Percentiles rank a stretch among this genome's conserved stretches.
phyloP scores from a whole-genome alignment of 2,113 vertebrate species.

The Brachyhypopomus gauderio region DNA sequence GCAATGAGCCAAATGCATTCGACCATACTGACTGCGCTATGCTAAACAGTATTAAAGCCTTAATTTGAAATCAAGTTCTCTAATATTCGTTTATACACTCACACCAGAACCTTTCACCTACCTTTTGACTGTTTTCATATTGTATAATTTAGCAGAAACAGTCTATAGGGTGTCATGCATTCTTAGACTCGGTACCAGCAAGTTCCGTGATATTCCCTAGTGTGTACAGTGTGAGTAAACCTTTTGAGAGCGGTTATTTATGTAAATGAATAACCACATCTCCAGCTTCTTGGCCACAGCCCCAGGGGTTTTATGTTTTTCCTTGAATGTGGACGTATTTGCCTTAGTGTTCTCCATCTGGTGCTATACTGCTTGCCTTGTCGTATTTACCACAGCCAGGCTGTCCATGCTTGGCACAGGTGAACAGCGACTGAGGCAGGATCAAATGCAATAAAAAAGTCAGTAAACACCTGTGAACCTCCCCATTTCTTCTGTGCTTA shows the following conservation, averaged over 20 bases:
- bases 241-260: conserved; percentile 37
- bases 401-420: conserved; percentile 19
- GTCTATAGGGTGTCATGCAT: neutral
- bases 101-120: neutral
- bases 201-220: conserved; percentile 14
- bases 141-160: neutral
- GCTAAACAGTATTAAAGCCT: neutral
- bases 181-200: neutral
- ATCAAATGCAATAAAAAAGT: conserved; percentile 49
- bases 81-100: neutral
- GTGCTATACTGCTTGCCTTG: conserved; percentile 40
- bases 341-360: conserved; percentile 44
- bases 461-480: conserved; percentile 38
- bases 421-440: conserved; percentile 13
- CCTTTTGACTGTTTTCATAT: conserved; percentile 18
- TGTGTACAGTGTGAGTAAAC: conserved; percentile 9
- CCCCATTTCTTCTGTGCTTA: conserved; percentile 39
- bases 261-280: conserved; percentile 43
- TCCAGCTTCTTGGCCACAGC: conserved; percentile 8
- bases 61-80: conserved; percentile 4
- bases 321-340: conserved; percentile 32
- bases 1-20: neutral
- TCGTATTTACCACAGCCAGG: conserved; percentile 22
- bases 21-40: neutral
- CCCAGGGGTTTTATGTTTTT: neutral